Base-by-base conservation (phyloP, 2,888 invertebrate genomes). In the Leptarthrus brevirostris region DNA sequence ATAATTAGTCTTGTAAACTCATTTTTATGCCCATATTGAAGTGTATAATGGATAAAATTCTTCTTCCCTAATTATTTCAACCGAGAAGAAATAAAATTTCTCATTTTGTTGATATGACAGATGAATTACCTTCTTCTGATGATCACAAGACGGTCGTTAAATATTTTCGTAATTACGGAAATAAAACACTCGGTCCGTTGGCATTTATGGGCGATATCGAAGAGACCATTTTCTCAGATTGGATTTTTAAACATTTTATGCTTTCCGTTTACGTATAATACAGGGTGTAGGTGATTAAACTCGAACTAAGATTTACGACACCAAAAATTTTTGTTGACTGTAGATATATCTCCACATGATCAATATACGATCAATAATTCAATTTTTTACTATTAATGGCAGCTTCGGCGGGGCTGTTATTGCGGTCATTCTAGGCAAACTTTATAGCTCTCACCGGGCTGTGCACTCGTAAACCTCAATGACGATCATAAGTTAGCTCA, bases 151-250 rank as follows among this genome's bases (percentile, higher is more conserved):
- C 66, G 73, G 74, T 75, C 75, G 73, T 75, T 75, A 75, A 75
- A 75, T 73, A 73, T 75, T 75, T 75, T 72, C 74, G 53, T 75
- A 75, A 75, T 75, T 75, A 75, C 75, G 73, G 70, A 73, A 56
- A 75, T 75, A 75, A 75, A 75, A 75, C 73, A 75, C 73, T 72
- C 75, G 64, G 73, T 64, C 71, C 58, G 56, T 53, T 73, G 73
- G 71, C 75, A 74, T 75, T 74, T 71, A 72, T 61, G 72, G 56
- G 52, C 58, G 71, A 75, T 69, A 73, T 52, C 71, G 14, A 40
- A 34, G 71, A 20, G 71, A 71, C 34, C 36, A 18, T 54, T 71
- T 53, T 24, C 36, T 16, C 6, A 5, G 3, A 24, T 24, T 6
- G 12, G 8, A 26, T 24, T 6, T 54, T 54, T 26, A 22, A 14